Conservation (phyloP, 2,113 vertebrate species). For the Gasterosteus aculeatus region DNA sequence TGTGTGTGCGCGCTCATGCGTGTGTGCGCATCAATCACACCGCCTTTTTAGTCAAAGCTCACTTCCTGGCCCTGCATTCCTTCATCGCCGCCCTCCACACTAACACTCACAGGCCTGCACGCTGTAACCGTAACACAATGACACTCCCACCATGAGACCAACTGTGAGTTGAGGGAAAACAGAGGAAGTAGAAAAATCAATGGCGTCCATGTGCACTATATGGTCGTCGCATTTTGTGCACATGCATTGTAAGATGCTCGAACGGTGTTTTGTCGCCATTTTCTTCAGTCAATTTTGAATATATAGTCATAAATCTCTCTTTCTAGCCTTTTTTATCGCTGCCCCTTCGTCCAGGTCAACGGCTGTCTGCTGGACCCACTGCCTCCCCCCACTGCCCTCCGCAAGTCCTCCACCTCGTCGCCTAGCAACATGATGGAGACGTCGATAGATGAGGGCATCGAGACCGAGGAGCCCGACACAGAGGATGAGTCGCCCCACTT, state of each 20-base stretch:
- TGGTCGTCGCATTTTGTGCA: background rate
- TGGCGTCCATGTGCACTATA: slow-evolving; percentile 12
- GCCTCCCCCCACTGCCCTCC: slow-evolving; percentile 83
- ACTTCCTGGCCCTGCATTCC: slow-evolving; percentile 78
- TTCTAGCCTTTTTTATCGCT: background rate
- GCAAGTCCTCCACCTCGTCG: slow-evolving; percentile 92
- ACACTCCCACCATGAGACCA: slow-evolving; percentile 30
- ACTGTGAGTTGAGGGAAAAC: slow-evolving; percentile 27
- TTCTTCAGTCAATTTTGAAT: slow-evolving; percentile 1
- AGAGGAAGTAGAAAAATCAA: slow-evolving; percentile 7
- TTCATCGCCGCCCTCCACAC: slow-evolving; percentile 54
- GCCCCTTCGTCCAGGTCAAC: slow-evolving; percentile 82
- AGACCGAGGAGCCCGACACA: slow-evolving; percentile 88
- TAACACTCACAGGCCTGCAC: slow-evolving; percentile 42
- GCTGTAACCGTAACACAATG: slow-evolving; percentile 37
- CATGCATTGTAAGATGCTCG: background rate
- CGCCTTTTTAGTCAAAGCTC: slow-evolving; percentile 68
- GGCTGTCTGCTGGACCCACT: slow-evolving; percentile 95
- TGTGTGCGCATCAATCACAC: slow-evolving; percentile 44
- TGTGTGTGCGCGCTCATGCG: background rate
- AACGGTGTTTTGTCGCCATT: background rate
- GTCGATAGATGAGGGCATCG: slow-evolving; percentile 95
- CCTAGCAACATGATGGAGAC: slow-evolving; percentile 98
- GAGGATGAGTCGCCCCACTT: slow-evolving; percentile 89
- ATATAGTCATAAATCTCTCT: background rate